Conservation (phyloP, 2,888 invertebrate genomes). For the Caenorhabditis japonica region DNA sequence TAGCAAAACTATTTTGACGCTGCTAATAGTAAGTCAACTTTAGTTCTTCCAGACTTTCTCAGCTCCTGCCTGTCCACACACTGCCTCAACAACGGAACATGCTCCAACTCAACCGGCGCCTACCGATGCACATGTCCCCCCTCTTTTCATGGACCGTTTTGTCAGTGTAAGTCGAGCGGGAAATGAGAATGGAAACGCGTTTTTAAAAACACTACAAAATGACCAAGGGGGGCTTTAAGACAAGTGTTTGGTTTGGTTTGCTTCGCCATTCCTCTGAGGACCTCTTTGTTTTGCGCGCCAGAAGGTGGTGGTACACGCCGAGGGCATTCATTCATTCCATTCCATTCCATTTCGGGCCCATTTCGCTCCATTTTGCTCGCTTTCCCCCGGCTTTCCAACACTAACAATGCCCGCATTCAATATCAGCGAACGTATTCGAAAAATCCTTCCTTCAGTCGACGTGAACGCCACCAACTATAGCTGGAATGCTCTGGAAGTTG, state of each 20-base stretch:
- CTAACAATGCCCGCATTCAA: constrained; percentile 33
- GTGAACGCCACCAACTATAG: constrained; percentile 37
- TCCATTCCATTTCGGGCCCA: too few relatives aligned
- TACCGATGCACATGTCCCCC: constrained; percentile 45
- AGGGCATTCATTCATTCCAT: constrained; percentile 6
- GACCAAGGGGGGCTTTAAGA: constrained; percentile 29
- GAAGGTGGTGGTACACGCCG: constrained; percentile 5
- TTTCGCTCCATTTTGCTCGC: too few relatives aligned
- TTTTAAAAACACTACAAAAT: background rate
- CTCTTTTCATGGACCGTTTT: constrained; percentile 54
- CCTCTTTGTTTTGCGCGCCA: constrained; percentile 12
- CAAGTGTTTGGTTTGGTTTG: constrained; percentile 33
- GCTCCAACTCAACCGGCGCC: constrained; percentile 31
- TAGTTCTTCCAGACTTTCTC: constrained; percentile 55
- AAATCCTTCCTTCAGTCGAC: constrained; percentile 41
- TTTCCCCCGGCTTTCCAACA: too few relatives aligned
- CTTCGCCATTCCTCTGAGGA: constrained; percentile 1
- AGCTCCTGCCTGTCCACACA: constrained; percentile 47
- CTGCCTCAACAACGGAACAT: constrained; percentile 53
- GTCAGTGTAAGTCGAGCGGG: constrained; percentile 53
- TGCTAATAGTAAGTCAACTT: too few relatives aligned
- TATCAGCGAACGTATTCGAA: constrained; percentile 15
- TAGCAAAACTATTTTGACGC: too few relatives aligned
- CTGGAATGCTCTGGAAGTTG: constrained; percentile 46
- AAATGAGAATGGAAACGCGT: too few relatives aligned